phyloP scores from a whole-genome alignment of 1,140 invertebrate genomes.

The Drosophila teissieri region DNA sequence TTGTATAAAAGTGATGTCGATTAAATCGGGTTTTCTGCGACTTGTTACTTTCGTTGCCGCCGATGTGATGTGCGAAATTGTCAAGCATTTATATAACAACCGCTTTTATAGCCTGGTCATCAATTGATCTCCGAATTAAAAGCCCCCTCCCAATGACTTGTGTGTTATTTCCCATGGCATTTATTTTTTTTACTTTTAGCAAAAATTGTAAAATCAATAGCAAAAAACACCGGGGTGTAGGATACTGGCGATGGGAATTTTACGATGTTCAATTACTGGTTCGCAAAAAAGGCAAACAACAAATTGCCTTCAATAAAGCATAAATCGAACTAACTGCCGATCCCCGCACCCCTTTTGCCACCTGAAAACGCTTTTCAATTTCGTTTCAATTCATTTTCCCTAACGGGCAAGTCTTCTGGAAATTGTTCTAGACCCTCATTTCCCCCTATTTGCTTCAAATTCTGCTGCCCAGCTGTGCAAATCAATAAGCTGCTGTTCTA shows the following conservation, averaged over 20 bases:
- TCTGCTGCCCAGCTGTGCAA: slow-evolving; percentile 43
- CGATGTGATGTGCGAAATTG: slow-evolving; percentile 16
- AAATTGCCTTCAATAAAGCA: slow-evolving; percentile 75
- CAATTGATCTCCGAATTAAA: slow-evolving; percentile 2
- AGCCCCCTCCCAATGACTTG: neutral
- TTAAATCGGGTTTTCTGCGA: slow-evolving; percentile 29
- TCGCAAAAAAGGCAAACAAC: slow-evolving; percentile 33
- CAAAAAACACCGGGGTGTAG: neutral
- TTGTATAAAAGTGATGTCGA: slow-evolving; percentile 48
- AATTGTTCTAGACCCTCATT: slow-evolving; percentile 2
- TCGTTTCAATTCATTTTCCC: slow-evolving; percentile 58
- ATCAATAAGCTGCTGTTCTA: slow-evolving; percentile 54
- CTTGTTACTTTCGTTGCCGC: slow-evolving; percentile 21
- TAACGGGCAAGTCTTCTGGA: slow-evolving; percentile 7
- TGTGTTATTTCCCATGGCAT: slow-evolving; percentile 40
- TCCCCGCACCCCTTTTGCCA: slow-evolving; percentile 5
- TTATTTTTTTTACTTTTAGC: slow-evolving; percentile 10
- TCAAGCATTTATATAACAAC: slow-evolving; percentile 39
- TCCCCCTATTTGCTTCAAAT: slow-evolving; percentile 2
- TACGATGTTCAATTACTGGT: slow-evolving; percentile 67
- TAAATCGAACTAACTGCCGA: slow-evolving; percentile 57
- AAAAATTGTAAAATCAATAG: slow-evolving; percentile 50
- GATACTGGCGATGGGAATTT: slow-evolving; percentile 53
- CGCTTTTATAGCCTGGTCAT: slow-evolving; percentile 5
- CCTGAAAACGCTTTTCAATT: slow-evolving; percentile 59